Base-by-base conservation (phyloP, 1,140 invertebrate species). In the Zaprionus vittiger region DNA sequence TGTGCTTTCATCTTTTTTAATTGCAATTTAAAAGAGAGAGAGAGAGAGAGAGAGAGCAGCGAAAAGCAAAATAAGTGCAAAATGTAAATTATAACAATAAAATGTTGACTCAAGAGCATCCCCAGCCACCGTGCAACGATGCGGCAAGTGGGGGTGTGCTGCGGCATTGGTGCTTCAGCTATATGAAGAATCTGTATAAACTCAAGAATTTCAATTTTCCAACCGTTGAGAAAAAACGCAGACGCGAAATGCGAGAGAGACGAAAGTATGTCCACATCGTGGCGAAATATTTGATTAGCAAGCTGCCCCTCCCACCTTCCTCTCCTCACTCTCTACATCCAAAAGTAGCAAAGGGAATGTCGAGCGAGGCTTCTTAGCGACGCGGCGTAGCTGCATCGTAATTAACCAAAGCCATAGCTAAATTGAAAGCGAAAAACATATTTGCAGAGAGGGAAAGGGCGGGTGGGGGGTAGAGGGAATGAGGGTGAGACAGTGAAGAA, bases 1-100 rank as follows among this genome's bases (percentile, higher is more conserved):
- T 61, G 56, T 57, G 60, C 70, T 78, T 79, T 76, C 72, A 79
- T 72, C 77, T 81, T 67, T 52, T 69, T 52, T 69, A 65, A 80
- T 72, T 52, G 68, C 59, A 70, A 63, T 54, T 70, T 62, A 31
- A 61, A 49, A 28, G 57, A 26, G 11, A 6, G 26, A 4, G 24
- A 24, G 55, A 61, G 56, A 28, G 55, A 61, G 56, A n/a, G 24
- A 24, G 31, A 31, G 2, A 31, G 31, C 28, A 31, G 31, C 31
- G 56, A 71, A 62, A 59, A 31, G n/a, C 49, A 70, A 47, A 6
- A 11, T 28, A 38, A 54, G 31, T 54, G 38, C 24, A 59, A 67
- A 70, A 79, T 59, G 49, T n/a, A 44, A 55, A 63, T 63, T 63
- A 57, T 64, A 75, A 70, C 24, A 75, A 71, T 71, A 31, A 75